phyloP scores from a whole-genome alignment of 2,888 invertebrate genomes.

The Caenorhabditis sp. region DNA sequence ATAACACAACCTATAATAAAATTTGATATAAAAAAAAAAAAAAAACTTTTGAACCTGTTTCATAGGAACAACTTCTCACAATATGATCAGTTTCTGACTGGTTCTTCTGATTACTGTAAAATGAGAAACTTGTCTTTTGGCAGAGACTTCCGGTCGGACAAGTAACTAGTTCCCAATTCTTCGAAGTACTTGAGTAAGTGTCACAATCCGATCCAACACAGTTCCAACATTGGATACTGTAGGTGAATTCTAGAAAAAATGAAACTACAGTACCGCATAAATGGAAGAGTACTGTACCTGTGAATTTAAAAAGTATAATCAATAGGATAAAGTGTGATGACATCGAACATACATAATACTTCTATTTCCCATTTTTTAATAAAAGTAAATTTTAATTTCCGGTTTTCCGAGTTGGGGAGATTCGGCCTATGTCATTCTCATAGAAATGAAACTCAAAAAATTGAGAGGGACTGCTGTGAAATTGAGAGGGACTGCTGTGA shows the following conservation, averaged over 20 bases:
- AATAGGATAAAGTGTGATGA: no score
- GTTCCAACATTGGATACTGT: slow-evolving; percentile 27
- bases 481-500: no score
- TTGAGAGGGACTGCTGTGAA: no score
- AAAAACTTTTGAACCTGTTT: slow-evolving; percentile 10
- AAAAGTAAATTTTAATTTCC: no score
- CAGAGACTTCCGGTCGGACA: slow-evolving; percentile 33
- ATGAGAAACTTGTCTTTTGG: slow-evolving; percentile 27
- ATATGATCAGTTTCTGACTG: slow-evolving; percentile 8
- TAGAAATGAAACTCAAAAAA: no score
- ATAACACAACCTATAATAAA: slow-evolving; percentile 26
- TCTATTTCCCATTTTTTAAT: no score
- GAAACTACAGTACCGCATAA: no score
- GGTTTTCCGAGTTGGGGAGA: no score
- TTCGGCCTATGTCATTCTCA: no score
- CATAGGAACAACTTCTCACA: slow-evolving; percentile 32
- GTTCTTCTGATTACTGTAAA: slow-evolving; percentile 37
- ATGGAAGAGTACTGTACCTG: no score
- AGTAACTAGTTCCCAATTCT: slow-evolving; percentile 25
- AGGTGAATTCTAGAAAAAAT: background rate
- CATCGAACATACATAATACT: no score
- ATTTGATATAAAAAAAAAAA: background rate
- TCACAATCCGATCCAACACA: slow-evolving; percentile 34
- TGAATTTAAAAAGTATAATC: no score
- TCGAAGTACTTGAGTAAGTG: slow-evolving; percentile 7